Percentiles rank a stretch among this genome's conserved stretches.
These are phyloP conservation scores for Halichoerus grypus DNA, from an alignment of 2,113 vertebrate species.

Conservation along the genomic window DNA sequence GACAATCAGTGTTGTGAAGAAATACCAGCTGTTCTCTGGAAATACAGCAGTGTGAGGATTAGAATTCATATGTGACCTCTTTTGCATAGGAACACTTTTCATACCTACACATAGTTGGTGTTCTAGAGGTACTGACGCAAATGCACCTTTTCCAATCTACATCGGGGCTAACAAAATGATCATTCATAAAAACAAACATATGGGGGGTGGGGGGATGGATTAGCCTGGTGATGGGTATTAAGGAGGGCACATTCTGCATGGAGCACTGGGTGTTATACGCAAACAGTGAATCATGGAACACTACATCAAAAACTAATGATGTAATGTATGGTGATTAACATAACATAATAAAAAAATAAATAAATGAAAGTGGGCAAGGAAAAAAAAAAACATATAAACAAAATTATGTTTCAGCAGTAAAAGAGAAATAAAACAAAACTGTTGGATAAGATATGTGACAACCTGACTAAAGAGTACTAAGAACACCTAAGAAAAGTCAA, in stretches of 20 bases:
- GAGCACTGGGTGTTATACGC: too few species aligned
- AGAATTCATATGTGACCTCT: not conserved
- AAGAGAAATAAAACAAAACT: constrained; percentile 38
- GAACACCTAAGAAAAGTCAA: not conserved
- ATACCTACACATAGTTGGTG: not conserved
- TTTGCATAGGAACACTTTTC: not conserved
- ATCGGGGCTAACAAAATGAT: not conserved
- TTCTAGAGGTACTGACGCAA: not conserved
- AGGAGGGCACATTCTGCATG: too few species aligned
- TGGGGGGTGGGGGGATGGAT: too few species aligned
- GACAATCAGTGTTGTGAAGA: not conserved
- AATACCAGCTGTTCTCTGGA: constrained; percentile 7
- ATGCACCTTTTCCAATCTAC: not conserved
- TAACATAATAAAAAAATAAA: too few species aligned
- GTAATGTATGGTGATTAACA: too few species aligned
- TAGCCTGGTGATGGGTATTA: too few species aligned
- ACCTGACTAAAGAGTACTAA: constrained; percentile 19
- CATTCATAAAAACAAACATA: constrained; percentile 25
- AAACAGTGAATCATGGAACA: too few species aligned
- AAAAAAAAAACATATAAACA: not conserved
- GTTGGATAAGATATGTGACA: not conserved
- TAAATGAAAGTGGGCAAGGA: too few species aligned
- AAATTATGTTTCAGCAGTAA: not conserved
- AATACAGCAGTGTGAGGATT: not conserved
- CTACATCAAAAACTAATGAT: too few species aligned